phyloP scores from a whole-genome alignment of 2,113 vertebrate species.

The Eptatretus burgeri region DNA sequence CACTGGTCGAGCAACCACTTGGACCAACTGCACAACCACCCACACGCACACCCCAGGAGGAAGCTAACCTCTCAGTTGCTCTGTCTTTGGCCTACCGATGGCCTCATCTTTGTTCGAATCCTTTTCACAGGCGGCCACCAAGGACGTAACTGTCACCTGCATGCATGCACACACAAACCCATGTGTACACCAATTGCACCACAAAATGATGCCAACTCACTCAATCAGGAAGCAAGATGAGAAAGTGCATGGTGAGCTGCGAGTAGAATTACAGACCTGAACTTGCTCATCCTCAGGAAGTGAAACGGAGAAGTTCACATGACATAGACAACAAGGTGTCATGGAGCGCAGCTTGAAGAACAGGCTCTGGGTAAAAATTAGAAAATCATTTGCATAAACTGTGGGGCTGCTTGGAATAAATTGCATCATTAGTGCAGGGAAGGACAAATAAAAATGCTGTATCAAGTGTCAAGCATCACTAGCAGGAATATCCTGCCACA shows the following conservation, averaged over 20 bases:
- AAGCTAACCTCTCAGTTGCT: conserved; percentile 34
- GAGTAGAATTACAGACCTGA: conserved; percentile 25
- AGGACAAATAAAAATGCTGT: too few species aligned
- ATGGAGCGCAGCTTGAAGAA: conserved; percentile 92
- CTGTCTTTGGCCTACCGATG: conserved; percentile 26
- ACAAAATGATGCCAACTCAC: too few species aligned
- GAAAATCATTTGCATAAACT: neutral
- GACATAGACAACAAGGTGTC: conserved; percentile 84
- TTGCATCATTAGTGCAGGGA: neutral
- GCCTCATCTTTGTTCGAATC: conserved; percentile 36
- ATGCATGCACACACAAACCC: conserved; percentile 10
- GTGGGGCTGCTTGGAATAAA: neutral
- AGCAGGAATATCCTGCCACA: too few species aligned
- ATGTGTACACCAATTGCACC: too few species aligned
- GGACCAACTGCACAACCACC: neutral
- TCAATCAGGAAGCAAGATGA: too few species aligned
- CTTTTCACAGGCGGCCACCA: conserved; percentile 81
- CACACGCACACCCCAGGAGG: neutral
- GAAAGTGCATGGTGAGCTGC: too few species aligned
- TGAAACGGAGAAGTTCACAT: conserved; percentile 76
- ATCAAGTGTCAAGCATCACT: too few species aligned
- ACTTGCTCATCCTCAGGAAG: conserved; percentile 87
- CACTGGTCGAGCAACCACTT: too few species aligned
- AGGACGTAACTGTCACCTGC: conserved; percentile 75
- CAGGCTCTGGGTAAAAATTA: conserved; percentile 34